Conservation (phyloP, 2,888 invertebrate species). For the Lycaena phlaeas region DNA sequence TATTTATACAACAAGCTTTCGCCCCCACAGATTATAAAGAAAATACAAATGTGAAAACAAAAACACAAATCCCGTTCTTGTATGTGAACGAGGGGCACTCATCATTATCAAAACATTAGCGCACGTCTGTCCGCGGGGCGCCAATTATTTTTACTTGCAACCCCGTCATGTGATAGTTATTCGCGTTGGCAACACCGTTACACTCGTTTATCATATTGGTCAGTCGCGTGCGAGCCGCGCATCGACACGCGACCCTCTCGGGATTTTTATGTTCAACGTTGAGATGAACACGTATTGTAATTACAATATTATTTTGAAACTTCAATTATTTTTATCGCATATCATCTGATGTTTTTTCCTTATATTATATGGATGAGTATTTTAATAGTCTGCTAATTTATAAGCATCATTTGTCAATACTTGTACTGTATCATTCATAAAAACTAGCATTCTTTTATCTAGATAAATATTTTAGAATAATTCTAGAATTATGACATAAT, state of each 20-base stretch:
- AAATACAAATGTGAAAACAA: constrained; percentile 54
- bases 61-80: constrained; percentile 38
- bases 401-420: no score
- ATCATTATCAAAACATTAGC: constrained; percentile 68
- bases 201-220: constrained; percentile 42
- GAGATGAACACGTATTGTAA: constrained; percentile 21
- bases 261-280: constrained; percentile 17
- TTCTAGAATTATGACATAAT: no score
- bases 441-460: no score
- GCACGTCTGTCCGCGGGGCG: constrained; percentile 59
- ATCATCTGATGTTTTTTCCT: no score
- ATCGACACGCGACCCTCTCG: constrained; percentile 24
- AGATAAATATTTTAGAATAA: no score
- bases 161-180: constrained; percentile 55
- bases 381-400: no score
- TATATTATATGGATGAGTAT: no score
- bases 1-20: constrained; percentile 35
- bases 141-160: constrained; percentile 65
- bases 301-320: constrained; percentile 18
- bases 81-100: constrained; percentile 44
- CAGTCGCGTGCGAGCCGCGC: constrained; percentile 38
- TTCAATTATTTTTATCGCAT: not conserved
- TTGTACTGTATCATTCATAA: no score
- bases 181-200: constrained; percentile 52
- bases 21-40: constrained; percentile 28